Evolutionary conservation across 2,113 vertebrate species (phyloP), one percentile per base, ranked within the genome.

Genomic region (Jacana jacana): DNA sequence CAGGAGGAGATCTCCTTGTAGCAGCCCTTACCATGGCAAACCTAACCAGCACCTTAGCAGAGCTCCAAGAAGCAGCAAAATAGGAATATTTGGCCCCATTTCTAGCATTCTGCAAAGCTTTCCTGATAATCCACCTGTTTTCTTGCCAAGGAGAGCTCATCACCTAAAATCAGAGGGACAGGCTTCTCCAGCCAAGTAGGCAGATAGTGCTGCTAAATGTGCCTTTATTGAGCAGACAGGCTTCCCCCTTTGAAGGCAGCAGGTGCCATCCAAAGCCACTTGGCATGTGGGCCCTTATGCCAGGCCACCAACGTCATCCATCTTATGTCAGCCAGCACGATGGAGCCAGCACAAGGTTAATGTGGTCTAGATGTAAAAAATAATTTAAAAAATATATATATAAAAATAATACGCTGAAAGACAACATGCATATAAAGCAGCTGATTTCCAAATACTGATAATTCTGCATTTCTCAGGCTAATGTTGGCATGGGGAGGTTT

Each of bases 291-390:
- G 71, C 30, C 13, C 1, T 46, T 64, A 86, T 8, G 15, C 39
- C 77, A 79, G 37, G 69, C 52, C 69, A 65, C 69, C 18, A 3
- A 1, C 58, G 82, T 9, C 82, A 95, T 77, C 63, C 63, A 33
- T 65, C 93, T 71, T 8, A 15, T 22, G 44, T 51, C 81, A 95
- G 54, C 37, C 65, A 63, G 49, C 13, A 1, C 33, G 27, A 27
- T 1, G 4, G 18, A 91, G 73, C 52, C 91, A 90, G 89, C 37
- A 63, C 80, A 80, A 94, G 77, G 82, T 89, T 80, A 90, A 82
- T 22, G 31, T 2, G 63, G 46, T 44, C 85, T 72, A 69, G 31
- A 85, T 24, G 9, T 1, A 6, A 11, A 31, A 39, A 27, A 24
- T 31, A 7, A n/a, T n/a, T n/a, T n/a, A n/a, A n/a, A 3, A 42